Base-by-base conservation (phyloP, 2,888 invertebrate species). In the Tholera decimalis region DNA sequence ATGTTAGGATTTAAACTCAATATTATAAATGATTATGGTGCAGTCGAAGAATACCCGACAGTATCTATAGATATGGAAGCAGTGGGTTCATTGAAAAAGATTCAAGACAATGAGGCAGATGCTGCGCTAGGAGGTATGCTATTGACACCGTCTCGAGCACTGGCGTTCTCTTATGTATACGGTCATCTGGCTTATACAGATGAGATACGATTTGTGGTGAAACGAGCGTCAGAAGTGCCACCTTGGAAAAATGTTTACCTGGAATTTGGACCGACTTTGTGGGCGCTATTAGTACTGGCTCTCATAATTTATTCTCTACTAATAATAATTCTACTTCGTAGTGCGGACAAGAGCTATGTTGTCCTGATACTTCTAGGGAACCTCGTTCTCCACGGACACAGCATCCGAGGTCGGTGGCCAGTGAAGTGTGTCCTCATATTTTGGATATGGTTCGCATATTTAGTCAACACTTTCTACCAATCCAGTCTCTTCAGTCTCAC, bases 1-100 rank as follows among this genome's bases (percentile, higher is more conserved):
- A 62, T 81, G 51, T 86, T 88, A 70, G 68, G 85, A 30, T 90
- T 93, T 43, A 77, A 85, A 2, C 44, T 90, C 1, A 85, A 90
- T 24, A 85, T 88, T 22, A 76, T 78, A 3, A 84, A 63, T 0
- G 51, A 83, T 41, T 72, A 75, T 11, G 74, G 82, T 13, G 77
- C 76, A 44, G 63, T 73, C 7, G 85, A 87, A 63, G 59, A 66
- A 18, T 86, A 85, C 49, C 82, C 88, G 2, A 77, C 72, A 2
- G 77, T 89, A 9, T 74, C 81, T 20, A 20, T 46, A 5, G 77
- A 88, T 28, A 83, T 87, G 83, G 58, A 73, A 28, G 89, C 88
- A 1, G 66, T 68, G 0, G 91, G 91, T 8, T 78, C 84, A 61
- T 64, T 73, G n/a, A 73, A 73, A 50, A 69, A 66, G 43, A 54